Conservation (phyloP, 1,140 invertebrate genomes). For the Anastatus disparis region DNA sequence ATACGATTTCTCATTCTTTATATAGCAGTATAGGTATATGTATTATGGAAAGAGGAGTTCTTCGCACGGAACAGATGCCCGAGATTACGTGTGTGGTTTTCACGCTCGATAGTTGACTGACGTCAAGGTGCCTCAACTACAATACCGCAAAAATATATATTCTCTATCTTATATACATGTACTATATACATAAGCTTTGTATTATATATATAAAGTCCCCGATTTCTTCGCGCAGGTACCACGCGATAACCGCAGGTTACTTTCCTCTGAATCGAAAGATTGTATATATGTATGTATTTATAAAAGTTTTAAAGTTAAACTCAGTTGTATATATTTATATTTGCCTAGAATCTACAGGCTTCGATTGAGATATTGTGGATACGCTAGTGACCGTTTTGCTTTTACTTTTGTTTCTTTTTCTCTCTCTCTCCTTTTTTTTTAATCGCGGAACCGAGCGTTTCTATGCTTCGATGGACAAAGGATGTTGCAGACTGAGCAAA, state of each 20-base stretch:
- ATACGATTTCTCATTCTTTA: slow-evolving; percentile 9
- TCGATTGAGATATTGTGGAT: slow-evolving; percentile 27
- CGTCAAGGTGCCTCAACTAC: slow-evolving; percentile 41
- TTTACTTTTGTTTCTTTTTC: background rate
- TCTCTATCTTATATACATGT: too few relatives aligned
- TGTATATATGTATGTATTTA: too few relatives aligned
- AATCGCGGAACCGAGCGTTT: background rate
- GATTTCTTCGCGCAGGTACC: slow-evolving; percentile 41
- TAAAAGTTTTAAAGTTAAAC: too few relatives aligned
- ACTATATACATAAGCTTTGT: too few relatives aligned
- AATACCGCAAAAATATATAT: slow-evolving; percentile 48
- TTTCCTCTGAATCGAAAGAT: slow-evolving; percentile 33
- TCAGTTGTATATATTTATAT: too few relatives aligned
- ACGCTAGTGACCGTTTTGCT: background rate
- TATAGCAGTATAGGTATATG: too few relatives aligned
- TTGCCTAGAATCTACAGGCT: too few relatives aligned
- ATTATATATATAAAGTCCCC: background rate
- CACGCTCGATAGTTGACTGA: slow-evolving; percentile 41
- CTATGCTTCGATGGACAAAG: background rate
- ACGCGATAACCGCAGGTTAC: slow-evolving; percentile 32
- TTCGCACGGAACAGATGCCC: slow-evolving; percentile 21
- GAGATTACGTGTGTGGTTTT: slow-evolving; percentile 43
- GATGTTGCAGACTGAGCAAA: slow-evolving; percentile 5
- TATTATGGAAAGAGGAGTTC: background rate
- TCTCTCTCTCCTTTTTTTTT: background rate